Base-by-base conservation (phyloP, 2,797 vertebrate species). In the Catharus ustulatus region DNA sequence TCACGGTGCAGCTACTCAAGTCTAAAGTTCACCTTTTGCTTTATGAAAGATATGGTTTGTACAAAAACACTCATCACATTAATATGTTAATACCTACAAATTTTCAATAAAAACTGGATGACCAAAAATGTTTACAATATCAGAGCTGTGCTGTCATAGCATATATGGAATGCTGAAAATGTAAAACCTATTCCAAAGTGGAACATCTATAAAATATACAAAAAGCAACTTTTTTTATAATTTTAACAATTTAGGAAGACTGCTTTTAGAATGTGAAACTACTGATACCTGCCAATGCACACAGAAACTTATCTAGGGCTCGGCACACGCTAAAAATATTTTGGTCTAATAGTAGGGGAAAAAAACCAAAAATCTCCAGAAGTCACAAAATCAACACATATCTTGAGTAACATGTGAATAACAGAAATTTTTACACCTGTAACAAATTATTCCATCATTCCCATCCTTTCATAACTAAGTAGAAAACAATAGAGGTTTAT, bases 71-170 rank as follows among this genome's bases (percentile, higher is more conserved):
- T 62, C 30, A 36, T n/a, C 49, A 36, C 34, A 49, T 10, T n/a
- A n/a, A 17, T 86, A 34, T 71, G 71, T 82, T 55, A 82, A 9
- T 24, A 82, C 82, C 14, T 42, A 46, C 36, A 45, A 3, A 45
- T 74, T 89, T 66, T 62, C 48, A 62, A 13, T 32, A 54, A 67
- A 74, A 87, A 43, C 10, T 21, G 15, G 23, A n/a, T 63, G 57
- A 45, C 27, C n/a, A 63, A 71, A 77, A 63, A 13, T 1, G 0
- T 75, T 63, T 67, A 59, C 0, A 0, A 5, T 58, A 48, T 34
- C 66, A 57, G 10, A 54, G 30, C 17, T 40, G 13, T 22, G n/a
- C 29, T 22, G 12, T 14, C 20, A 34, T 8, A 59, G 24, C 15
- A 45, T 15, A 45, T 8, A 59, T 1, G 4, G 40, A 29, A 76